phyloP scores from a whole-genome alignment of 2,888 invertebrate genomes.

The Cephus pygmeus region DNA sequence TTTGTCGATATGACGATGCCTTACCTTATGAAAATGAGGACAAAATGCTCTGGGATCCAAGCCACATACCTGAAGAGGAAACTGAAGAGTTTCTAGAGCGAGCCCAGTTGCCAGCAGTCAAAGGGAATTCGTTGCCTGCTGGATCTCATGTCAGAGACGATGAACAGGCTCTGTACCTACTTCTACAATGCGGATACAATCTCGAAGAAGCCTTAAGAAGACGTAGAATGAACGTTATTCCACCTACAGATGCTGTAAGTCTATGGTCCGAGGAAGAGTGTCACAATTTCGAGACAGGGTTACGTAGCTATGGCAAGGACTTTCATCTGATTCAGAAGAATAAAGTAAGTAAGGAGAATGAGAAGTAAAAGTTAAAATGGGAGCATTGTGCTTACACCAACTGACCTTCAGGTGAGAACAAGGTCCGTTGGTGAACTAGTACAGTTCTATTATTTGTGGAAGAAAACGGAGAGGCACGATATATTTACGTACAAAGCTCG shows the following conservation, averaged over 20 bases:
- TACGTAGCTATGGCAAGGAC: conserved; percentile 94
- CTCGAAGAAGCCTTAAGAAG: conserved; percentile 91
- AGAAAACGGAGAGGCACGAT: conserved; percentile 98
- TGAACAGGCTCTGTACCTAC: conserved; percentile 88
- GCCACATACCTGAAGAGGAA: conserved; percentile 75
- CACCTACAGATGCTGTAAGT: conserved; percentile 80
- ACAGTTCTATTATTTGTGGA: conserved; percentile 97
- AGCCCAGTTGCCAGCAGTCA: conserved; percentile 62
- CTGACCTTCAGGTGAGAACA: conserved; percentile 77
- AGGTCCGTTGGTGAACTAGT: conserved; percentile 96
- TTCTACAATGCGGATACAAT: conserved; percentile 95
- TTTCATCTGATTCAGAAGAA: conserved; percentile 94
- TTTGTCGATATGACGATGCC: conserved; percentile 93
- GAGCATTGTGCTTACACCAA: neutral
- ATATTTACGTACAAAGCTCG: conserved; percentile 88
- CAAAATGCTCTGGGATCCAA: conserved; percentile 93
- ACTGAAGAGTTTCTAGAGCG: conserved; percentile 85
- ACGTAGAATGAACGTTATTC: conserved; percentile 78
- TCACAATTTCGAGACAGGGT: conserved; percentile 94
- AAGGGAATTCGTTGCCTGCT: conserved; percentile 71
- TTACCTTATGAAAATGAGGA: conserved; percentile 95
- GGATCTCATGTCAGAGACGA: conserved; percentile 87
- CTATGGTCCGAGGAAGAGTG: conserved; percentile 98
- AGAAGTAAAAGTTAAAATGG: neutral
- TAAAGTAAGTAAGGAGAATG: conserved; percentile 72